A percentile compares a stretch with the other conserved stretches of the same genome.
Evolutionary conservation across 2,888 invertebrate genomes (phyloP).

Genomic region (Chloromyia formosa): DNA sequence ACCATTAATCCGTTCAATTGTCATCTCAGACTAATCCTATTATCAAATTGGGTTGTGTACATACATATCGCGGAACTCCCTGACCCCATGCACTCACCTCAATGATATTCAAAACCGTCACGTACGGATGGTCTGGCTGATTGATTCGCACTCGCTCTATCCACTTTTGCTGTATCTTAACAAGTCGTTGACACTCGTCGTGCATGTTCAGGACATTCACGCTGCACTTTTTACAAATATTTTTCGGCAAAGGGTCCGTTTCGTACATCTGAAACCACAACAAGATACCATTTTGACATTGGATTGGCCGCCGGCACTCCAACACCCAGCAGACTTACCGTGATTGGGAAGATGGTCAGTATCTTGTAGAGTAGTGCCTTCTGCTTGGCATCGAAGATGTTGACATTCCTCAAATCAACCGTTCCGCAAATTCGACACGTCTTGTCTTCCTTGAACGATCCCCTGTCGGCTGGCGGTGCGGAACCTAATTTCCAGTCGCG

Average conservation of each 20-base stretch:
- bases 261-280: constrained; percentile 54
- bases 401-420: constrained; percentile 53
- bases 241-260: constrained; percentile 57
- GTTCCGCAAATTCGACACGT: constrained; percentile 57
- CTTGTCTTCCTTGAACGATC: constrained; percentile 52
- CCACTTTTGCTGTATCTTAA: constrained; percentile 55
- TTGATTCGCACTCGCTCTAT: constrained; percentile 54
- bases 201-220: constrained; percentile 52
- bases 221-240: constrained; percentile 56
- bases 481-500: background rate
- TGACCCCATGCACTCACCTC: constrained; percentile 51
- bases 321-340: constrained; percentile 50
- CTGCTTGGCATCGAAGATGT: constrained; percentile 53
- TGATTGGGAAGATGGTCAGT: constrained; percentile 56
- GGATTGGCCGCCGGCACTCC: background rate
- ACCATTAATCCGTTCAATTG: no score
- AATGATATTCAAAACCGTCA: constrained; percentile 54
- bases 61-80: no score
- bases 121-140: constrained; percentile 56
- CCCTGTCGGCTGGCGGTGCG: no score
- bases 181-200: constrained; percentile 53
- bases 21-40: no score
- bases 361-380: constrained; percentile 54
- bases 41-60: no score
- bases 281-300: constrained; percentile 13